These are phyloP conservation scores for Carassius gibelio DNA, from an alignment of 2,113 vertebrate species.

Conservation along the genomic window DNA sequence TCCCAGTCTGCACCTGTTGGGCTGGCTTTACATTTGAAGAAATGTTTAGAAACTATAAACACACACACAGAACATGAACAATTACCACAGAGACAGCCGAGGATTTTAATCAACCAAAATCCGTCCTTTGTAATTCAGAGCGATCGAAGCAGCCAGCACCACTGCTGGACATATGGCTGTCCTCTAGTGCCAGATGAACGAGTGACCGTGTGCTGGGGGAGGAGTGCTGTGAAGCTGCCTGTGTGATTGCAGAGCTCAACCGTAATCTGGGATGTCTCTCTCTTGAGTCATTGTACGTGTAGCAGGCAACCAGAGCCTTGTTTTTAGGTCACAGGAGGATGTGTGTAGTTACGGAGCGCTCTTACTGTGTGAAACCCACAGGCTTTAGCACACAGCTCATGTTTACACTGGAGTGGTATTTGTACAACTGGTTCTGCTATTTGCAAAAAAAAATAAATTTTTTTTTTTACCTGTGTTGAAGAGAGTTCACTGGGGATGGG, in stretches of 20 bases:
- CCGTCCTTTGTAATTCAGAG: conserved; percentile 12
- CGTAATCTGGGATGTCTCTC: conserved; percentile 35
- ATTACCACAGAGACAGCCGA: neutral
- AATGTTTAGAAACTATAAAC: neutral
- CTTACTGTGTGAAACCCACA: conserved; percentile 15
- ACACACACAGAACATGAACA: neutral
- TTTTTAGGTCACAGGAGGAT: conserved; percentile 43
- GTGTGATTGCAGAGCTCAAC: conserved; percentile 16
- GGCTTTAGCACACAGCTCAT: neutral
- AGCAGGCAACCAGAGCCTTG: neutral
- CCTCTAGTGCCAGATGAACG: conserved; percentile 24
- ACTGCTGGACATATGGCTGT: conserved; percentile 25
- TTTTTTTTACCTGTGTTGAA: neutral
- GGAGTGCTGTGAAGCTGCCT: conserved; percentile 3
- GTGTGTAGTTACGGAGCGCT: neutral
- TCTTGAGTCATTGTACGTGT: conserved; percentile 20
- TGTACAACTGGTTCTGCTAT: neutral
- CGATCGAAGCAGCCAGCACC: neutral
- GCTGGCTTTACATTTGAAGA: neutral
- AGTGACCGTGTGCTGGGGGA: conserved; percentile 6
- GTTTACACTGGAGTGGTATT: neutral
- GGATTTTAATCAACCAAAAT: neutral
- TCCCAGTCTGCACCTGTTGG: neutral
- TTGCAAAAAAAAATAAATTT: neutral
- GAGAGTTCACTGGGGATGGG: too few relatives aligned